Percentiles rank a stretch among this genome's conserved stretches.
Evolutionary conservation across 2,113 vertebrate species (phyloP).

Genomic region (Toxotes chatareus): DNA sequence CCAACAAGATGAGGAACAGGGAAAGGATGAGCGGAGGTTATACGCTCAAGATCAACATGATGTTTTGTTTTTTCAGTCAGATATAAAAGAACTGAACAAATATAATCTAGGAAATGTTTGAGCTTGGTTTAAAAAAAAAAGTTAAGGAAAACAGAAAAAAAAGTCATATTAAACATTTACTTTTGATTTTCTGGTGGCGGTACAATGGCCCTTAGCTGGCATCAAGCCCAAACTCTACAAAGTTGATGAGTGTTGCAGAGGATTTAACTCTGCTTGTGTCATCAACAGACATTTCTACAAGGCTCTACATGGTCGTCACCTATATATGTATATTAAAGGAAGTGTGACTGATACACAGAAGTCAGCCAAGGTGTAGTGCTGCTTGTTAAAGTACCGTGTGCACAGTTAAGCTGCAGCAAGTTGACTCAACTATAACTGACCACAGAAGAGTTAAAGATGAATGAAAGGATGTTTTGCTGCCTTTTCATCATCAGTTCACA

Average conservation of each 20-base stretch:
- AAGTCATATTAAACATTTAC: constrained; percentile 34
- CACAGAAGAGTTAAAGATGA: no score
- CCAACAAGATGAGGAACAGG: neutral
- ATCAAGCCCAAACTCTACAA: neutral
- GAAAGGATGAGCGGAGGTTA: neutral
- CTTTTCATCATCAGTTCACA: no score
- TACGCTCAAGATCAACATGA: neutral
- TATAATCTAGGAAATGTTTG: constrained; percentile 14
- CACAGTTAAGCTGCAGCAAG: no score
- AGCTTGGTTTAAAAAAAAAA: neutral
- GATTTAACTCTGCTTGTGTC: constrained; percentile 46
- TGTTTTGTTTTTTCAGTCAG: neutral
- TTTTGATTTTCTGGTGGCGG: constrained; percentile 19
- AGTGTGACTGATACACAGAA: constrained; percentile 17
- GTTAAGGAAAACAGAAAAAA: neutral
- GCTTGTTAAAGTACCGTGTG: no score
- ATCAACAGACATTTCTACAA: constrained; percentile 20
- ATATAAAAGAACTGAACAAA: neutral
- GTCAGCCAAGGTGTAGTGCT: no score
- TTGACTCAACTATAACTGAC: no score
- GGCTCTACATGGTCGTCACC: neutral
- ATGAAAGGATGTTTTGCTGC: no score
- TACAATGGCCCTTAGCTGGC: neutral
- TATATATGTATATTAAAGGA: constrained; percentile 17
- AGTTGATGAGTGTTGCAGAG: constrained; percentile 19